phyloP scores from a whole-genome alignment of 1,140 invertebrate genomes.

The Temnothorax nylanderi region DNA sequence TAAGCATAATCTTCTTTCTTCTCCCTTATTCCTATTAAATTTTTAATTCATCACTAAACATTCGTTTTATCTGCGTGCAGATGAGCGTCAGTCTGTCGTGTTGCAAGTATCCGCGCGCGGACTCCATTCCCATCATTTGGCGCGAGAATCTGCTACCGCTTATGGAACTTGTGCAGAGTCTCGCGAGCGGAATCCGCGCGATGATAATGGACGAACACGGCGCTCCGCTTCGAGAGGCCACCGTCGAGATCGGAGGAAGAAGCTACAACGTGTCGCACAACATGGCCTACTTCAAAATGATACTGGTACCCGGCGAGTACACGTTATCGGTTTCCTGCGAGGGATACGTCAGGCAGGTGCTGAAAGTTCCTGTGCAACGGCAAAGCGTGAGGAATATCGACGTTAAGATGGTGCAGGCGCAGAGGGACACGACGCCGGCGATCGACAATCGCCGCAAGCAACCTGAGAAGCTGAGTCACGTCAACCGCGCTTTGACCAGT shows the following conservation, averaged over 20 bases:
- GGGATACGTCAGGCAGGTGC: conserved; percentile 85
- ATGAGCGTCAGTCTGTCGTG: conserved; percentile 88
- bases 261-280: conserved; percentile 89
- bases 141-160: conserved; percentile 90
- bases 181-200: conserved; percentile 89
- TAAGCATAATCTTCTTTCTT: conserved; percentile 67
- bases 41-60: not conserved
- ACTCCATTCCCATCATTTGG: conserved; percentile 91
- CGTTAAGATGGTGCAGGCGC: conserved; percentile 70
- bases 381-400: conserved; percentile 78
- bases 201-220: conserved; percentile 88
- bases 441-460: conserved; percentile 19
- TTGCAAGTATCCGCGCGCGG: conserved; percentile 91
- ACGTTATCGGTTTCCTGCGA: conserved; percentile 87
- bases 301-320: conserved; percentile 89
- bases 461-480: conserved; percentile 30
- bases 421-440: conserved; percentile 12
- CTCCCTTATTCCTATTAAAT: not conserved
- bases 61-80: conserved; percentile 72
- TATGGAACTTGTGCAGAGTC: conserved; percentile 87
- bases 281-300: conserved; percentile 89
- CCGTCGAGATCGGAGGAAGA: conserved; percentile 87
- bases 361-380: conserved; percentile 81
- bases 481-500: conserved; percentile 74
- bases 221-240: conserved; percentile 90